Conservation (phyloP, 1,140 invertebrate species). For the Drosophila pseudoananassae region DNA sequence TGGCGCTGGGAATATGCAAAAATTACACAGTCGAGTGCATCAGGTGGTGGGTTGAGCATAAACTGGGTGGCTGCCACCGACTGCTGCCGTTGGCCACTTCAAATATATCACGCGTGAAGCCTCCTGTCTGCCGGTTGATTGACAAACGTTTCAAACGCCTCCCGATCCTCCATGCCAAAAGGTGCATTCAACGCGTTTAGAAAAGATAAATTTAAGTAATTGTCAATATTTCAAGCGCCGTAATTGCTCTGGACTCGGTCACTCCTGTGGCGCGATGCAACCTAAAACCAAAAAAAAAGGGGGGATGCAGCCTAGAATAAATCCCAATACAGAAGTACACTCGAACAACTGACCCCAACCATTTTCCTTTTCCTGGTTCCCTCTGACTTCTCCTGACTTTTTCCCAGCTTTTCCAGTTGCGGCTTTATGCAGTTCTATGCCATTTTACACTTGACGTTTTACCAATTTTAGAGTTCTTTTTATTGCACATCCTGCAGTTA, state of each 20-base stretch:
- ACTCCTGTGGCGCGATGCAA: slow-evolving; percentile 36
- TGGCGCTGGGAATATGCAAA: slow-evolving; percentile 71
- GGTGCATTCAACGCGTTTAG: slow-evolving; percentile 72
- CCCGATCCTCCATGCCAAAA: slow-evolving; percentile 14
- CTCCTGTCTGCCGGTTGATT: slow-evolving; percentile 69
- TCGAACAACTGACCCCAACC: slow-evolving; percentile 34
- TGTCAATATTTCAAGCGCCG: slow-evolving; percentile 80
- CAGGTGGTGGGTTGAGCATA: slow-evolving; percentile 15
- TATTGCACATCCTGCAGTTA: slow-evolving; percentile 26
- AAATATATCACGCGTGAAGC: slow-evolving; percentile 78
- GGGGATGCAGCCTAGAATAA: slow-evolving; percentile 46
- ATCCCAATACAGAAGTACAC: slow-evolving; percentile 59
- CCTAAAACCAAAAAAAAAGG: slow-evolving; percentile 8
- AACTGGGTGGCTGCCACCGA: background rate
- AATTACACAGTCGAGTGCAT: slow-evolving; percentile 76
- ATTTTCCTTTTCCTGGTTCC: slow-evolving; percentile 2
- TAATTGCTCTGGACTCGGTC: slow-evolving; percentile 67
- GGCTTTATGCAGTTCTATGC: slow-evolving; percentile 77
- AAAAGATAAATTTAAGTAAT: slow-evolving; percentile 82
- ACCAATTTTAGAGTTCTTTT: slow-evolving; percentile 67
- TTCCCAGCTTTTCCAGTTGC: slow-evolving; percentile 38
- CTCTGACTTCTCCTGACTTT: background rate
- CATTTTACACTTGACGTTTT: slow-evolving; percentile 74
- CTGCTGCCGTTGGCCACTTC: slow-evolving; percentile 56
- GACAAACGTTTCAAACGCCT: slow-evolving; percentile 52